A percentile compares a stretch with the other conserved stretches of the same genome.
phyloP scores from a whole-genome alignment of 2,113 vertebrate species.

The Rhinolophus ferrumequinum region DNA sequence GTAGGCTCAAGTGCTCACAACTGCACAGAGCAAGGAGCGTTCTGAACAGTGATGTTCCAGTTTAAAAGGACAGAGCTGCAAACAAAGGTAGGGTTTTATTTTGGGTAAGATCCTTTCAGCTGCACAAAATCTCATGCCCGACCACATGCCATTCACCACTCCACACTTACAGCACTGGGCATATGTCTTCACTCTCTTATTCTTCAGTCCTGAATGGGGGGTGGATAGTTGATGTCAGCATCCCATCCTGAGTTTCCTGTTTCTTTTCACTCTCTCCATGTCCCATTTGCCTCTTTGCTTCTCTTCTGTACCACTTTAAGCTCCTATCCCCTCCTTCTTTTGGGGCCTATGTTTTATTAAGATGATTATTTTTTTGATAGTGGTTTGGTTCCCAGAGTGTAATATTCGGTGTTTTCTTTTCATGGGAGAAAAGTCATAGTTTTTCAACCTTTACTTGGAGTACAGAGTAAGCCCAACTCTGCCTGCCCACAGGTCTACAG shows the following conservation, averaged over 20 bases:
- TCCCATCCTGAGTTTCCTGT: background rate
- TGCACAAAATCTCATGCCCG: background rate
- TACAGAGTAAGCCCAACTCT: background rate
- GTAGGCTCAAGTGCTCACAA: background rate
- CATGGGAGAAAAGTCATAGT: background rate
- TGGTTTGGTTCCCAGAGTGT: background rate
- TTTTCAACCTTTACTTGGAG: background rate
- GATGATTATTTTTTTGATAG: background rate
- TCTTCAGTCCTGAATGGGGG: background rate
- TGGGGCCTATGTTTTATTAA: background rate
- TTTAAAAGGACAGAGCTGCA: constrained; percentile 48
- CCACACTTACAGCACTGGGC: background rate
- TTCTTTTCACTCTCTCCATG: background rate
- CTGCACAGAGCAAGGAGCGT: background rate
- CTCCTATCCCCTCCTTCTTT: background rate
- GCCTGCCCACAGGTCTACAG: background rate
- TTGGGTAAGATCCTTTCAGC: background rate
- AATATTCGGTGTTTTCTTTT: constrained; percentile 11
- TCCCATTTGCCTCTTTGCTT: background rate
- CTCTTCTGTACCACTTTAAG: background rate
- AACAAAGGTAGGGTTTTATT: constrained; percentile 56
- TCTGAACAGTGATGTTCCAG: background rate
- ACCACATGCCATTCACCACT: background rate
- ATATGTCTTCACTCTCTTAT: background rate
- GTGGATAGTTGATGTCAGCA: background rate